Evolutionary conservation across 1,140 invertebrate genomes (phyloP).

Genomic region (Bombus haemorrhoidalis): DNA sequence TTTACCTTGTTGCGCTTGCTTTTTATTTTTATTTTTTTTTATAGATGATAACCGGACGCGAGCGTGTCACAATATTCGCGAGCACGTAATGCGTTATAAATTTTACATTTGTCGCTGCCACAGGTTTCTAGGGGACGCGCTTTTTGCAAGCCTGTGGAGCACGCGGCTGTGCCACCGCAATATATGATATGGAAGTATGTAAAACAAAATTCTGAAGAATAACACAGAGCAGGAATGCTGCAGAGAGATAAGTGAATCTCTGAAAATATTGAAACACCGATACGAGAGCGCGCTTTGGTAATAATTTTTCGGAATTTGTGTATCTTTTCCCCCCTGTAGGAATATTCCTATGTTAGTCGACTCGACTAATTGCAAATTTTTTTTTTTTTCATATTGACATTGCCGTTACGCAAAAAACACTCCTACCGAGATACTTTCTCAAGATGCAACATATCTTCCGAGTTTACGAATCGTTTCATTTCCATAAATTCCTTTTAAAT

Average conservation of each 20-base stretch:
- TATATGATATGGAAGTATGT: slow-evolving; percentile 39
- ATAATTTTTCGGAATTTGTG: slow-evolving; percentile 43
- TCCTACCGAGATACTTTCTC: background rate
- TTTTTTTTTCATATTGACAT: background rate
- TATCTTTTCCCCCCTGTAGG: slow-evolving; percentile 1
- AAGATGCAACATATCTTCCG: background rate
- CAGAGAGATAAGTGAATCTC: slow-evolving; percentile 52
- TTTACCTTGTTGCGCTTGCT: background rate
- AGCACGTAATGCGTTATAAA: slow-evolving; percentile 48
- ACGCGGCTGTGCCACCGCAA: slow-evolving; percentile 23
- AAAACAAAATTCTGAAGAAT: slow-evolving; percentile 56
- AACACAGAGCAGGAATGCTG: slow-evolving; percentile 43
- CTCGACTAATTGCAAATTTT: background rate
- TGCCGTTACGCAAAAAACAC: background rate
- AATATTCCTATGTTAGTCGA: slow-evolving; percentile 14
- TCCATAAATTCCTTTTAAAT: background rate
- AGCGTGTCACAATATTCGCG: slow-evolving; percentile 25
- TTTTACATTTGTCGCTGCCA: slow-evolving; percentile 34
- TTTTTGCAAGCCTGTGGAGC: slow-evolving; percentile 9
- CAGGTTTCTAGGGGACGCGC: slow-evolving; percentile 36
- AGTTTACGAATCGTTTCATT: background rate
- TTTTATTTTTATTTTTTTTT: background rate
- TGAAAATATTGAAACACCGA: slow-evolving; percentile 55
- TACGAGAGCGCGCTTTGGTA: slow-evolving; percentile 16
- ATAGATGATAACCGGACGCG: slow-evolving; percentile 28